Conservation (phyloP, 2,797 vertebrate species). For the Mallotus villosus region DNA sequence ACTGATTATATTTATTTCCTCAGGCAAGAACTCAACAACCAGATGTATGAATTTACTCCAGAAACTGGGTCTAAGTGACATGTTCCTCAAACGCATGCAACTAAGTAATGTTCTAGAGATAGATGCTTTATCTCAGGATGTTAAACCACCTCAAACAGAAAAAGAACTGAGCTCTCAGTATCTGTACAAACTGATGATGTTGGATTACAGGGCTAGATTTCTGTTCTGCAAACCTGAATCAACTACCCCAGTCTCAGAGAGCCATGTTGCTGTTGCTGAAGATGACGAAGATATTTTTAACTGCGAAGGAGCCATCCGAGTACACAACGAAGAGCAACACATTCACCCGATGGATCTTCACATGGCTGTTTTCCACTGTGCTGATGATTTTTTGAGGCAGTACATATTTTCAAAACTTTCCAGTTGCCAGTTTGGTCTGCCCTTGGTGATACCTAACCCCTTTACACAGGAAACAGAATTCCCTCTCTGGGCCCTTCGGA, state of each 20-base stretch:
- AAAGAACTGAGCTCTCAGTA: too few relatives aligned
- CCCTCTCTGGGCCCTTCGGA: too few relatives aligned
- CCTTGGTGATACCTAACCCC: slow-evolving; percentile 73
- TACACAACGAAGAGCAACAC: not conserved
- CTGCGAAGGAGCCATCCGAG: not conserved
- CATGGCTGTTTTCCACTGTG: slow-evolving; percentile 73
- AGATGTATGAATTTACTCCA: too few relatives aligned
- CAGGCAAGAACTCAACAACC: too few relatives aligned
- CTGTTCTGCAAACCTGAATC: slow-evolving; percentile 36
- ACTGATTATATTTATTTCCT: too few relatives aligned
- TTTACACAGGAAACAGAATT: slow-evolving; percentile 58
- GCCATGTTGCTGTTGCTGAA: slow-evolving; percentile 1
- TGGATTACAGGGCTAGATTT: slow-evolving; percentile 61
- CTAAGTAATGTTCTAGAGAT: too few relatives aligned
- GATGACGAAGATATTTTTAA: slow-evolving; percentile 2
- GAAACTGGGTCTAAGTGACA: too few relatives aligned
- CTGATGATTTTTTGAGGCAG: slow-evolving; percentile 73
- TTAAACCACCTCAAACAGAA: too few relatives aligned
- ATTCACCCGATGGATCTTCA: slow-evolving; percentile 76
- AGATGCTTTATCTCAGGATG: too few relatives aligned
- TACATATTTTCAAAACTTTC: slow-evolving; percentile 65
- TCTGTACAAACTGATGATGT: too few relatives aligned
- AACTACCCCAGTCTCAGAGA: not conserved
- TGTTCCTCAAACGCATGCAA: too few relatives aligned
- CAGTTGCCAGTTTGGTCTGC: slow-evolving; percentile 74